Evolutionary conservation across 2,797 vertebrate species (phyloP).

Genomic region (Bradypodion pumilum): DNA sequence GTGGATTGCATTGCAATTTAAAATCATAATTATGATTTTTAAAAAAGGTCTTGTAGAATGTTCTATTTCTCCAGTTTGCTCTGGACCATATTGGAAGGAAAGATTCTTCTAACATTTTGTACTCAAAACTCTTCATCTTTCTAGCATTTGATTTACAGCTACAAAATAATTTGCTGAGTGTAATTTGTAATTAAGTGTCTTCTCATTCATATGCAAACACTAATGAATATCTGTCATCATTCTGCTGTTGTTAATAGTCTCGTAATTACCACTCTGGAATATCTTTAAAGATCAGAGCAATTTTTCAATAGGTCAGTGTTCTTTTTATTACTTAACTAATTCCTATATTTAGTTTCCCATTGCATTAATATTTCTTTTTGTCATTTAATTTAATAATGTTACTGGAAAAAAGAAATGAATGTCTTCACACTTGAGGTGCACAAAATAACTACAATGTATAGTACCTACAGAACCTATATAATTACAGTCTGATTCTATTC

Average conservation of each 20-base stretch:
- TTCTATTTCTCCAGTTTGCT: conserved; percentile 6
- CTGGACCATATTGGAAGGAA: conserved; percentile 42
- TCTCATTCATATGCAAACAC: conserved; percentile 75
- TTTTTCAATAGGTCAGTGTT: conserved; percentile 72
- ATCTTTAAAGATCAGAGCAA: conserved; percentile 70
- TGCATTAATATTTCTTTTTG: conserved; percentile 47
- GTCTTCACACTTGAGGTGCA: conserved; percentile 12
- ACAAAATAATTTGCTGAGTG: conserved; percentile 70
- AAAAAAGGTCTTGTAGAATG: conserved; percentile 34
- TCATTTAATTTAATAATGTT: conserved; percentile 18
- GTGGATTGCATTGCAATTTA: background rate
- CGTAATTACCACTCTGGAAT: conserved; percentile 58
- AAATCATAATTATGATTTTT: conserved; percentile 17
- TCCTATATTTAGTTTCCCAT: conserved; percentile 69
- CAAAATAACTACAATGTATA: conserved; percentile 49
- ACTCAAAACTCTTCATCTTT: conserved; percentile 58
- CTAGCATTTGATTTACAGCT: conserved; percentile 66
- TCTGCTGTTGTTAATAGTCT: conserved; percentile 72
- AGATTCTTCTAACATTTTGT: conserved; percentile 45
- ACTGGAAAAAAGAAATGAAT: conserved; percentile 18
- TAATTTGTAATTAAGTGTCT: conserved; percentile 70
- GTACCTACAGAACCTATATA: background rate
- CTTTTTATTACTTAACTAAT: conserved; percentile 65
- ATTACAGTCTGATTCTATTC: background rate
- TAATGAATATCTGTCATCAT: conserved; percentile 72